Conservation (phyloP, 2,113 vertebrate species). For the Pteronura brasiliensis region DNA sequence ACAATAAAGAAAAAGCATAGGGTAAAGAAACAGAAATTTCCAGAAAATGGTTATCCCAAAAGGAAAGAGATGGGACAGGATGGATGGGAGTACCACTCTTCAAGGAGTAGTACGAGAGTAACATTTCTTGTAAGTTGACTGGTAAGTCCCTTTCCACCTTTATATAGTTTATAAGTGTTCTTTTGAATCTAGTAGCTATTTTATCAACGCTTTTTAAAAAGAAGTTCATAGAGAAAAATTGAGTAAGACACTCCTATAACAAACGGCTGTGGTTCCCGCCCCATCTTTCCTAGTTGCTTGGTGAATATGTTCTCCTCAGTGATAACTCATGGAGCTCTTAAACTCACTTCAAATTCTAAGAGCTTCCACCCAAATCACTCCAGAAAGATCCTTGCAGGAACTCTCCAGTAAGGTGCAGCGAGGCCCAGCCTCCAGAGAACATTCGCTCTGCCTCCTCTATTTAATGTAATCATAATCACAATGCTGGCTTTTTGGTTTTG, state of each 20-base stretch:
- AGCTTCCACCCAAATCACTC: background rate
- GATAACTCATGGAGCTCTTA: background rate
- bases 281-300: background rate
- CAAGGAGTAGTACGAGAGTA: background rate
- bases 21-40: background rate
- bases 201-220: slow-evolving; percentile 19
- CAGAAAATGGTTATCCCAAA: background rate
- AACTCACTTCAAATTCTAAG: background rate
- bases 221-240: background rate
- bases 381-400: background rate
- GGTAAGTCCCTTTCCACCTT: background rate
- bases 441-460: background rate
- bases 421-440: background rate
- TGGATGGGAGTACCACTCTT: background rate
- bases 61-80: background rate
- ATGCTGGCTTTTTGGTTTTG: background rate
- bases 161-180: background rate
- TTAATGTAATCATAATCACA: background rate
- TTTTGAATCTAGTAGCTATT: background rate
- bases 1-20: background rate
- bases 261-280: background rate
- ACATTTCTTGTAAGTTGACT: background rate
- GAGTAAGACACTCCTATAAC: background rate
- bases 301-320: background rate
- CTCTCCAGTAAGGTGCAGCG: background rate